Evolutionary conservation across 2,888 invertebrate species (phyloP).

Genomic region (Apodemia duryi): DNA sequence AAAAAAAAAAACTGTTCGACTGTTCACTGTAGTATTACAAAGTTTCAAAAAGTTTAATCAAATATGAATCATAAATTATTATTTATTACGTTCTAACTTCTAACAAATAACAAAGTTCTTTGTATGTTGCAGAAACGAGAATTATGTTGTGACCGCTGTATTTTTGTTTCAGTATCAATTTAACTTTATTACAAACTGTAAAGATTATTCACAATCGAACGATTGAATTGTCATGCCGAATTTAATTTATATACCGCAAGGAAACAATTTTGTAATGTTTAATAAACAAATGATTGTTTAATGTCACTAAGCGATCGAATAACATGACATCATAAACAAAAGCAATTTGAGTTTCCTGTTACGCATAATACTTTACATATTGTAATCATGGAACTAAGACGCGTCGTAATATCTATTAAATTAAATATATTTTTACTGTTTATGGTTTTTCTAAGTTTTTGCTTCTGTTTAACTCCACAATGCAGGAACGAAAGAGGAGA

Average conservation of each 20-base stretch:
- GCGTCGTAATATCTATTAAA: conserved; percentile 42
- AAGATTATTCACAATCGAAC: not conserved
- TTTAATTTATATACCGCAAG: conserved; percentile 27
- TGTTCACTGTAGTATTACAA: too few relatives aligned
- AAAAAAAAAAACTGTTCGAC: too few relatives aligned
- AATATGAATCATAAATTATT: too few relatives aligned
- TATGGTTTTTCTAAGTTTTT: conserved; percentile 42
- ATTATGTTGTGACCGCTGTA: not conserved
- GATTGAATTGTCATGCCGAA: conserved; percentile 5
- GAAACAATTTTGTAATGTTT: conserved; percentile 36
- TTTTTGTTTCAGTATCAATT: not conserved
- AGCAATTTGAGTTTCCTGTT: conserved; percentile 50
- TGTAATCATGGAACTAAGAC: conserved; percentile 42
- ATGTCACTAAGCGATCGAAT: conserved; percentile 37
- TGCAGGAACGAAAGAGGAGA: conserved; percentile 82
- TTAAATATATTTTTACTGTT: conserved; percentile 41
- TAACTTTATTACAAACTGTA: not conserved
- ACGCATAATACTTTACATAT: conserved; percentile 46
- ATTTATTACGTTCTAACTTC: too few relatives aligned
- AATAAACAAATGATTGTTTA: conserved; percentile 58
- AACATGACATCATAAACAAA: conserved; percentile 52
- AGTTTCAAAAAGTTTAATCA: too few relatives aligned
- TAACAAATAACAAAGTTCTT: too few relatives aligned
- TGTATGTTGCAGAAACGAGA: too few relatives aligned
- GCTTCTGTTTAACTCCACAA: conserved; percentile 56